These are phyloP conservation scores for Pipistrellus kuhlii DNA, from an alignment of 2,797 vertebrate genomes.

Conservation along the genomic window DNA sequence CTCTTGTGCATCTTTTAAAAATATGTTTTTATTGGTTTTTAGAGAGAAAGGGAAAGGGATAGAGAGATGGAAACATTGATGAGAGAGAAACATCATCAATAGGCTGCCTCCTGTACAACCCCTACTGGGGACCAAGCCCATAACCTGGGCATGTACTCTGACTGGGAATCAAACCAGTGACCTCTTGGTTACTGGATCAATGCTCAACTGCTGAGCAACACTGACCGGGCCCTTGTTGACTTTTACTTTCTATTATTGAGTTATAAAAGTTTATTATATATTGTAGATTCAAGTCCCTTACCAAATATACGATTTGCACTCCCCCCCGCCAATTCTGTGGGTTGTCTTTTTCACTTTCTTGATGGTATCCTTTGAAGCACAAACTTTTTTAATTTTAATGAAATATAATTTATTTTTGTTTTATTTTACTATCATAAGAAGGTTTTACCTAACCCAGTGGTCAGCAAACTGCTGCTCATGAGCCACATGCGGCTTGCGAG, in stretches of 20 bases:
- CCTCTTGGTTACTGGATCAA: no score
- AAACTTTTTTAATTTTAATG: not conserved
- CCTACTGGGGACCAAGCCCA: no score
- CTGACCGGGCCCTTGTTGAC: not conserved
- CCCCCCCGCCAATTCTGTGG: not conserved
- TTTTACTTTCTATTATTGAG: conserved; percentile 32
- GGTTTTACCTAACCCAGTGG: not conserved
- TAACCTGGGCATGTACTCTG: no score
- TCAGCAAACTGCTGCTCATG: no score
- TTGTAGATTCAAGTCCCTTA: not conserved
- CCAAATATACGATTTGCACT: not conserved
- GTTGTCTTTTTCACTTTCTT: not conserved
- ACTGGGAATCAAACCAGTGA: no score
- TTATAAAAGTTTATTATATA: not conserved
- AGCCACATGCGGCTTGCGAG: no score
- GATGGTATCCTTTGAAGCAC: not conserved
- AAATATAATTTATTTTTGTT: conserved; percentile 2
- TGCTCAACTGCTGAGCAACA: no score
- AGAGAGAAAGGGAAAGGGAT: no score
- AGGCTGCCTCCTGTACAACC: no score
- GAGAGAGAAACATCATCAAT: no score
- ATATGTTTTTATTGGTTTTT: no score
- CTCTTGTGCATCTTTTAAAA: conserved; percentile 4
- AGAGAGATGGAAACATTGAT: no score
- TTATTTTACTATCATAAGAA: not conserved